Percentiles rank a stretch among this genome's conserved stretches.
Conservation (phyloP, 2,888 invertebrate genomes). For the Sabatieria punctata region DNA sequence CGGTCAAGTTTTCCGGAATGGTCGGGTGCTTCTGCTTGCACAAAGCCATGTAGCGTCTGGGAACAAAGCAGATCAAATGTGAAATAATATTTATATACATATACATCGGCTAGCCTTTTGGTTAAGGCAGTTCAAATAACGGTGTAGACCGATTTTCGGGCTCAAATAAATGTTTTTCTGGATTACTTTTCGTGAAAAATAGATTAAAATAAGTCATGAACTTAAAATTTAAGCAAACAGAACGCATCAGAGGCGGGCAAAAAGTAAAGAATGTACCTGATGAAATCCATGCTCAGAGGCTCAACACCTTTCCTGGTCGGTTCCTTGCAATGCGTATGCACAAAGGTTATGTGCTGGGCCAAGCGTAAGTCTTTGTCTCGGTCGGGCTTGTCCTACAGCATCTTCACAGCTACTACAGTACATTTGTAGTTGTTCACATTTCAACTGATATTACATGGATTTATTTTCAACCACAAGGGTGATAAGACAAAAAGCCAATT, state of each 20-base stretch:
- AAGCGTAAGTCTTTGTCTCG: constrained; percentile 53
- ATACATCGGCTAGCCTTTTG: constrained; percentile 1
- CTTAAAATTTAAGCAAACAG: constrained; percentile 9
- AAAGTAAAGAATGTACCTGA: constrained; percentile 40
- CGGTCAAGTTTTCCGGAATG: constrained; percentile 68
- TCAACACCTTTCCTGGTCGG: constrained; percentile 51
- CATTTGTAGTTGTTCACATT: too few relatives aligned
- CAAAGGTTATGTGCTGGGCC: constrained; percentile 92
- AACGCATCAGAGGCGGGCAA: not conserved
- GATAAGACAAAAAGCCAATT: too few relatives aligned
- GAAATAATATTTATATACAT: not conserved
- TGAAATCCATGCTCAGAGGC: constrained; percentile 72
- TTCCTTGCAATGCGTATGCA: constrained; percentile 75
- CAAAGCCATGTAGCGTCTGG: constrained; percentile 65
- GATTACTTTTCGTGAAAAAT: too few relatives aligned
- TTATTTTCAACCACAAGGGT: too few relatives aligned
- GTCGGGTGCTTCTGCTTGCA: constrained; percentile 72
- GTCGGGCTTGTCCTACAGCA: constrained; percentile 47
- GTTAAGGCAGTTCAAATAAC: not conserved
- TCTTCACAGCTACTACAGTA: too few relatives aligned
- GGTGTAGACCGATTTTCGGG: not conserved
- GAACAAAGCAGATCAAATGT: constrained; percentile 9
- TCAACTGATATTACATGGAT: too few relatives aligned
- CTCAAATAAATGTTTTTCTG: not conserved
- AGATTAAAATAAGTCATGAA: too few relatives aligned